Conservation (phyloP, 2,113 vertebrate genomes). For the Origma solitaria region DNA sequence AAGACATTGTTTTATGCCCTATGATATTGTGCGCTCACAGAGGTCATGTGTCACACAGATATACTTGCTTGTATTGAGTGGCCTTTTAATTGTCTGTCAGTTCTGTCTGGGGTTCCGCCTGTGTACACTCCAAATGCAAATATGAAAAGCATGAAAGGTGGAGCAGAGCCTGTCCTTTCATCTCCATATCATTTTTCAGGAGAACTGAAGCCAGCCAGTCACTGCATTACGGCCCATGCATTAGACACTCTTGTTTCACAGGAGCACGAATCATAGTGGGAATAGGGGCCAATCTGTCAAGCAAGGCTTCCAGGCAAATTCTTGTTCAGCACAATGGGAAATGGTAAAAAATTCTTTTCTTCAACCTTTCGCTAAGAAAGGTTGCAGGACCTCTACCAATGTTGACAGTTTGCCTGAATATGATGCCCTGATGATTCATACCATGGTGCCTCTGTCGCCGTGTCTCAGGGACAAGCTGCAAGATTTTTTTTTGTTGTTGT, state of each 20-base stretch:
- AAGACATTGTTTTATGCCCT: constrained; percentile 77
- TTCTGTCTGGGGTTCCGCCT: constrained; percentile 78
- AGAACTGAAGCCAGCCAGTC: constrained; percentile 73
- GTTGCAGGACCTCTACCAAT: constrained; percentile 55
- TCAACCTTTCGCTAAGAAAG: constrained; percentile 3
- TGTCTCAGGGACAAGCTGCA: constrained; percentile 54
- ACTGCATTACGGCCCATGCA: constrained; percentile 79
- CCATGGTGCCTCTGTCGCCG: background rate
- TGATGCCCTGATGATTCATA: constrained; percentile 52
- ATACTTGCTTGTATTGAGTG: constrained; percentile 79
- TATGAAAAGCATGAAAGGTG: constrained; percentile 85
- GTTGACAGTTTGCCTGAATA: constrained; percentile 53
- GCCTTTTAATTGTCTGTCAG: constrained; percentile 86
- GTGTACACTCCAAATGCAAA: constrained; percentile 79
- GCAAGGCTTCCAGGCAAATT: constrained; percentile 80
- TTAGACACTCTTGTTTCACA: constrained; percentile 79
- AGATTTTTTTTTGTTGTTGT: background rate
- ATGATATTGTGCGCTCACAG: constrained; percentile 72
- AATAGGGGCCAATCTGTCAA: constrained; percentile 78
- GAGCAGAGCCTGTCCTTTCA: constrained; percentile 81
- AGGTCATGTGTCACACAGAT: constrained; percentile 81
- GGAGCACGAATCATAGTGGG: constrained; percentile 71
- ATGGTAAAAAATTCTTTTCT: constrained; percentile 62
- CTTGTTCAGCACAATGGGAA: constrained; percentile 73
- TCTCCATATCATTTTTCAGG: constrained; percentile 83